Evolutionary conservation across 2,888 invertebrate species (phyloP), one percentile per base, ranked within the genome.

Genomic region (Glaucopsyche alexis): DNA sequence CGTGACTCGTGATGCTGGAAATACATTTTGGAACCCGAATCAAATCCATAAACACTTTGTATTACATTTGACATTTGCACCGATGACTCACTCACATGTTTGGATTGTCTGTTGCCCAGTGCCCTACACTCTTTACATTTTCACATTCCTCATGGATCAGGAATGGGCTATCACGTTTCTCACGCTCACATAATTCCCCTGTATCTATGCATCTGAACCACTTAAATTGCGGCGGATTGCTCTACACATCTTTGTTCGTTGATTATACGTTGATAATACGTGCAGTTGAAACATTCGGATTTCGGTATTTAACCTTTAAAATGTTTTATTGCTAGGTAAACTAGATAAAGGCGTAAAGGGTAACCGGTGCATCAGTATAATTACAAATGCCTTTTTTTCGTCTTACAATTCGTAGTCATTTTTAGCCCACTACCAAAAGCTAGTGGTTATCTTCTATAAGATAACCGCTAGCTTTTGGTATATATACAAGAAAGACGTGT

Each of bases 151-250:
- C 55, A 11, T 55, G 55, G 55, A 52, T 52, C 52, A 16, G 50
- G 50, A 52, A 52, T 52, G 55, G 55, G 16, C 19, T 55, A 19
- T 19, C 55, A 19, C 55, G 55, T 19, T 65, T 65, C 65, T 40
- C 65, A 65, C 65, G 65, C 65, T 65, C 65, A n/a, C 65, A 38
- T 65, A 38, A 65, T 65, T 29, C 5, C 14, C 65, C 65, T n/a
- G 65, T 65, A 65, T 65, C 65, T 65, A 65, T 65, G 65, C 40
- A 65, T 65, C 65, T 65, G 14, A 40, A 65, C 14, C 38, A n/a
- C 40, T 65, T 65, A 40, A 65, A 65, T 65, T 65, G 40, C 40
- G 40, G 65, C 9, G 13, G 65, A 19, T 19, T 42, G 19, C 19
- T 19, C 19, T 19, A 55, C 19, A 55, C 19, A 55, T 19, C 19